Percentiles rank a stretch among this genome's conserved stretches.
These are phyloP conservation scores for Chroicocephalus ridibundus DNA, from an alignment of 2,113 vertebrate species.

Conservation along the genomic window DNA sequence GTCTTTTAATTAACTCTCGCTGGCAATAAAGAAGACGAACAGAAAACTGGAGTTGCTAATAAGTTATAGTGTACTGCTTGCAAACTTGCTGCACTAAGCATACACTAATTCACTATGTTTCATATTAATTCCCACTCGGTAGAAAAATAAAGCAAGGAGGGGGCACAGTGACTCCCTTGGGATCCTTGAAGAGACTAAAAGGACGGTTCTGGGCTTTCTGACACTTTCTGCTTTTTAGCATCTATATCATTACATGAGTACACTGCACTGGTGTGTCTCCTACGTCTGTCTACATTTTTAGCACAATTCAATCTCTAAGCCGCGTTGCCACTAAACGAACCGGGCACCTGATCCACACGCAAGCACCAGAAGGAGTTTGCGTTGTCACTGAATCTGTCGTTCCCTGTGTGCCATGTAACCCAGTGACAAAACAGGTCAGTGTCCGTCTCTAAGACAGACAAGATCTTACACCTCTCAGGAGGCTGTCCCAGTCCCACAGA, in stretches of 20 bases:
- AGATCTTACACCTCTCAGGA: background rate
- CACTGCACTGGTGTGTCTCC: too few relatives aligned
- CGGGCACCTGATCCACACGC: background rate
- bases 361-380: background rate
- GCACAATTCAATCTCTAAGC: background rate
- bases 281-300: background rate
- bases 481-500: background rate
- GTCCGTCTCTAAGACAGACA: background rate
- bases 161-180: background rate
- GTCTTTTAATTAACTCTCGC: background rate
- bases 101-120: background rate
- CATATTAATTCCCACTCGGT: background rate
- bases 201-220: background rate
- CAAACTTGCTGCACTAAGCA: background rate
- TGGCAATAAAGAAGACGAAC: background rate
- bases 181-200: background rate
- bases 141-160: background rate
- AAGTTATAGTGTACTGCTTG: background rate
- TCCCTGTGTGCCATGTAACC: background rate
- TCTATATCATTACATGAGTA: background rate
- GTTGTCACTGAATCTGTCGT: background rate
- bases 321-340: background rate
- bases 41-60: background rate
- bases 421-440: background rate
- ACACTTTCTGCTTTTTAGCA: background rate